Evolutionary conservation across 2,797 vertebrate species (phyloP), one percentile per base, ranked within the genome.

Genomic region (Ptychobarbus kaznakovi): DNA sequence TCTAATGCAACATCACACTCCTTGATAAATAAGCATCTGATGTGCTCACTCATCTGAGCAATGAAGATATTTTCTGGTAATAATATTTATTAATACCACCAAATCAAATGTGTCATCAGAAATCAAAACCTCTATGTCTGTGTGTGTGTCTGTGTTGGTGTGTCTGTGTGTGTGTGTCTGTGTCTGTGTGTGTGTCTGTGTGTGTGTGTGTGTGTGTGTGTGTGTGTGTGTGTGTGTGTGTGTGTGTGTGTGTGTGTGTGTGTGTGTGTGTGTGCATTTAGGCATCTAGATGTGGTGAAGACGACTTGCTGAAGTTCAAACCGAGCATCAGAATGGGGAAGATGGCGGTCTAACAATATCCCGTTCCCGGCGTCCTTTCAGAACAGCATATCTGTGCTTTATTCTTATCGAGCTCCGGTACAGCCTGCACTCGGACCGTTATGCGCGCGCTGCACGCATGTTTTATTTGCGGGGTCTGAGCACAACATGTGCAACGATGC

Each of bases 21-120:
- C 28, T 18, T 69, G 80, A 61, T 44, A 61, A 73, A 82, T 16
- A 38, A 74, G 63, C 28, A 81, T 70, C 25, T 46, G 51, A 82
- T 42, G 66, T 42, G 80, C 28, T 35, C 6, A 25, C 40, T 61
- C 38, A 61, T 58, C 16, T 72, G 58, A 49, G 40, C 18, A 74
- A 74, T 65, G 7, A 63, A 63, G 20, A 75, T 38, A 65, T 75
- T 65, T 75, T 63, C 7, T 74, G 69, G 51, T n/a, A 46, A 46
- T 74, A n/a, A 46, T 35, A 61, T 42, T 61, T 78, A 61, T 78
- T 78, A 28, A 63, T 63, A 28, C 38, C 56, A 63, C 4, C n/a
- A n/a, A 76, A 22, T 35, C 32, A 46, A 40, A 42, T 1, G 11
- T 61, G 35, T 9, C 13, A 42, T 40, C 13, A 42, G 7, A 61